Conservation (phyloP, 2,888 invertebrate species). For the Ashinkailepas kermadecensis region DNA sequence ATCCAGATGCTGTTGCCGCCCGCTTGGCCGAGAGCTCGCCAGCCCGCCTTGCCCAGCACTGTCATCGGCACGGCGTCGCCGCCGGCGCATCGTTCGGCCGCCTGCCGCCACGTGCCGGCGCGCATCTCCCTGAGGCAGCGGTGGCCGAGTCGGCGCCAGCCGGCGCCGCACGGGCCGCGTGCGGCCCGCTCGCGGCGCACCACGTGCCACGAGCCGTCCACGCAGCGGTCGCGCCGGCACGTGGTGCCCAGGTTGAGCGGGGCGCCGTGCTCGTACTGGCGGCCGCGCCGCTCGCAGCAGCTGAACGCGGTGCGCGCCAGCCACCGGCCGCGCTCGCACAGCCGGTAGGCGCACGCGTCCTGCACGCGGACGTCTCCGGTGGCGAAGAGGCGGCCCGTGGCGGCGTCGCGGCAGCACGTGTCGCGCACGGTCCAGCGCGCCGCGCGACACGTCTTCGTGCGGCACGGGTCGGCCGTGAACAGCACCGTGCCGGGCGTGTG, state of each 20-base stretch:
- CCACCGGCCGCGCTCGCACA: neutral
- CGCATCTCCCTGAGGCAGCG: neutral
- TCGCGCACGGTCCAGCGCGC: neutral
- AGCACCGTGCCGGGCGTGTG: slow-evolving; percentile 1
- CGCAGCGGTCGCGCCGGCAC: slow-evolving; percentile 2
- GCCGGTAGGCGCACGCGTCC: neutral
- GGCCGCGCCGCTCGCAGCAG: neutral
- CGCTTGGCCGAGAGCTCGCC: neutral
- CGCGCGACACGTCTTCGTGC: neutral
- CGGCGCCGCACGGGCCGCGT: neutral
- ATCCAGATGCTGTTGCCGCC: neutral
- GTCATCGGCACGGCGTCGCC: neutral
- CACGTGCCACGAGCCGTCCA: slow-evolving; percentile 22
- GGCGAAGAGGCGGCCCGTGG: neutral
- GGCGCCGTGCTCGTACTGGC: neutral
- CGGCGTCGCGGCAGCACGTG: neutral
- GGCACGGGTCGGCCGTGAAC: slow-evolving; percentile 5
- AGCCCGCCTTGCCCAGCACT: neutral
- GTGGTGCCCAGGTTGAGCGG: neutral
- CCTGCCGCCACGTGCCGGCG: neutral
- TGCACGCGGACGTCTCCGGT: neutral
- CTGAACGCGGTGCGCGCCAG: neutral
- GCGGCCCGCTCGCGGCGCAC: neutral
- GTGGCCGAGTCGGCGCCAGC: neutral
- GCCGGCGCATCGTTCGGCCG: neutral